Evolutionary conservation across 2,113 vertebrate species (phyloP), one percentile per base, ranked within the genome.

Genomic region (Coptodon rendalli): DNA sequence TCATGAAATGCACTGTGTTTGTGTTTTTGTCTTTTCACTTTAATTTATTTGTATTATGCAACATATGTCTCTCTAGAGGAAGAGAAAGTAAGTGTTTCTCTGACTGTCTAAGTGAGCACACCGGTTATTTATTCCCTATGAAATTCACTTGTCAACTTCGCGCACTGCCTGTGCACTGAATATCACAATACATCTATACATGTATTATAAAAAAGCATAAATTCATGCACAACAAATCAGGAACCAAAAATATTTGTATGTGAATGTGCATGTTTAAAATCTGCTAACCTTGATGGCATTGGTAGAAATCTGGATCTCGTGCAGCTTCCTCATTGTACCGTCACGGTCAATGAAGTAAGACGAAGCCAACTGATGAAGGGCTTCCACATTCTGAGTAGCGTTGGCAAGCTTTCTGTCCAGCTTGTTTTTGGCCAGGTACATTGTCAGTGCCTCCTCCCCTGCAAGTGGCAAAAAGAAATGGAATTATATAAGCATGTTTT

Each of bases 281-380:
- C 56, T 34, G 89, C 82, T n/a, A 31, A 99, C 99, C 98, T 99
- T 99, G 94, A 99, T 99, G 87, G 98, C 98, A 92, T 98, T 98
- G 17, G 98, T 98, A 86, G 99, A 99, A 94, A 99, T 99, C 95
- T 99, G 98, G 95, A 99, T 99, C 96, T 99, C 98, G 4, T 99
- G 99, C 91, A 99, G 97, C 95, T 98, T 98, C 94, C 98, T 97
- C 98, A 99, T 99, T 83, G 99, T 99, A 92, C 98, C 98, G 61
- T 99, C 98, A 2, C 99, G 98, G 95, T 99, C 99, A 4, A 99
- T 98, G 91, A 99, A 99, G 95, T 99, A 99, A 80, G 99, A 99
- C 3, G 99, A 99, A 19, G 99, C 98, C 19, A 99, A 97, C 95
- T 99, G 99, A 96, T 99, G 98, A 83, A 99, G 96, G 6, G 98